Evolutionary conservation across 2,113 vertebrate species (phyloP).

Genomic region (Leuciscus idus): DNA sequence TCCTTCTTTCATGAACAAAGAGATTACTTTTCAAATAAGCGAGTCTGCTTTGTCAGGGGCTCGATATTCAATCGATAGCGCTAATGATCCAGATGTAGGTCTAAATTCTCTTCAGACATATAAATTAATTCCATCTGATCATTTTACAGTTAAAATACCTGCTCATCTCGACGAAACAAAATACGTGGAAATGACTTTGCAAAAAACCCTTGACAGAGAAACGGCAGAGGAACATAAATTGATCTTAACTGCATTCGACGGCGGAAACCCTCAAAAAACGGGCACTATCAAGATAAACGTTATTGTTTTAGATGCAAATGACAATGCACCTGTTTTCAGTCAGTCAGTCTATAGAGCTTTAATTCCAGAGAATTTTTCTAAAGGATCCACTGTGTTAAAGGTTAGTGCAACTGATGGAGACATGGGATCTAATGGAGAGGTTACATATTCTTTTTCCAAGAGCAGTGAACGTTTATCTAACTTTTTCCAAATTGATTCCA

Average conservation of each 20-base stretch:
- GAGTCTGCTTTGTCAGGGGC: constrained; percentile 77
- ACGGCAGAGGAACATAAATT: constrained; percentile 48
- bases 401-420: constrained; percentile 73
- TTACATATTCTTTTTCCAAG: constrained; percentile 70
- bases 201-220: constrained; percentile 65
- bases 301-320: constrained; percentile 68
- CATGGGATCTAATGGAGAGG: constrained; percentile 67
- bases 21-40: constrained; percentile 78
- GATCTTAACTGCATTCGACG: constrained; percentile 69
- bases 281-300: constrained; percentile 69
- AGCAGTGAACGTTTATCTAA: constrained; percentile 62
- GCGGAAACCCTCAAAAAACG: constrained; percentile 69
- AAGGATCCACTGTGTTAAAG: constrained; percentile 60
- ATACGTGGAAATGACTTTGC: neutral
- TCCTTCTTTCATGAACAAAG: constrained; percentile 75
- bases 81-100: constrained; percentile 75
- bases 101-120: constrained; percentile 74
- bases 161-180: too few relatives aligned
- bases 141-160: too few relatives aligned
- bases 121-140: constrained; percentile 62
- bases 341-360: constrained; percentile 66
- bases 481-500: constrained; percentile 62
- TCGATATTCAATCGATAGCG: constrained; percentile 77
- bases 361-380: constrained; percentile 68
- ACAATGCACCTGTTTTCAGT: constrained; percentile 68